Percentiles rank a stretch among this genome's conserved stretches.
These are phyloP conservation scores for Micrastur ruficollis DNA, from an alignment of 2,797 vertebrate species.

Conservation along the genomic window DNA sequence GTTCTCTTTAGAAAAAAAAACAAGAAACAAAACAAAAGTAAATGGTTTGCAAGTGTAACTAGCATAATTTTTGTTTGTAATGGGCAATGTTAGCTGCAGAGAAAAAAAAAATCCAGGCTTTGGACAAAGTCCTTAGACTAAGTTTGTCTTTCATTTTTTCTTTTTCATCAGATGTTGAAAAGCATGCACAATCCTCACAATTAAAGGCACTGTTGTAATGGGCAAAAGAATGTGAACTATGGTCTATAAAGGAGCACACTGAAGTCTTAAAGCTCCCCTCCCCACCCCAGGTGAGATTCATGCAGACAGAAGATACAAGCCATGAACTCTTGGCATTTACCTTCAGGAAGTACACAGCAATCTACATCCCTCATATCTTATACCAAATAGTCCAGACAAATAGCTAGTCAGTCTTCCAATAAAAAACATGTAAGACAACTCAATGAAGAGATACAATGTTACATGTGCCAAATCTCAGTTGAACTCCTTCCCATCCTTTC, in stretches of 20 bases:
- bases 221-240: neutral
- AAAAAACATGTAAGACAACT: neutral
- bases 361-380: neutral
- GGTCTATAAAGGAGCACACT: accelerated
- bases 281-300: accelerated
- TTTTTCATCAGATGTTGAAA: neutral
- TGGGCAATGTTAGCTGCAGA: neutral
- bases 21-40: neutral
- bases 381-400: neutral
- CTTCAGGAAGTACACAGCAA: neutral
- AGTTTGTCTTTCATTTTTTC: neutral
- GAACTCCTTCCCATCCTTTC: neutral
- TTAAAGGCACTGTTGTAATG: neutral
- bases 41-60: neutral
- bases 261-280: neutral
- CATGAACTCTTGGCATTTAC: accelerated
- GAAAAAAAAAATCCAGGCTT: neutral
- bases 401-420: neutral
- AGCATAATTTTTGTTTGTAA: neutral
- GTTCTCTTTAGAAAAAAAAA: neutral
- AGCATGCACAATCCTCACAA: neutral
- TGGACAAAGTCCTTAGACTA: neutral
- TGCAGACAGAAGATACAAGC: neutral
- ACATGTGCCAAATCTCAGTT: neutral
- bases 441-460: neutral